Base-by-base conservation (phyloP, 2,888 invertebrate genomes). In the Chaetogeoica ovagalla region DNA sequence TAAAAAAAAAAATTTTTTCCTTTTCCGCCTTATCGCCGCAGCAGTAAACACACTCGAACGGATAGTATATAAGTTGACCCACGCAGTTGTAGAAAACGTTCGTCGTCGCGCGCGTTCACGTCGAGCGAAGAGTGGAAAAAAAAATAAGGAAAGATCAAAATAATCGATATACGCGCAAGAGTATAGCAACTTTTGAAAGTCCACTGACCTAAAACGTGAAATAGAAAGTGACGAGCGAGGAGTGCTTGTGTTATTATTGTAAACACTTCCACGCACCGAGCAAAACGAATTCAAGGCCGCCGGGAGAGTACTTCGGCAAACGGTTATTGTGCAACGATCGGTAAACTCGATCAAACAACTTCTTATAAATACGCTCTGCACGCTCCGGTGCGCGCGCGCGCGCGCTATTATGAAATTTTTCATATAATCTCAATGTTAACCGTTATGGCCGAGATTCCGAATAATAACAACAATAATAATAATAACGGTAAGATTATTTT, bases 301-400 rank as follows among this genome's bases (percentile, higher is more conserved):
- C 43, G 66, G 59, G 66, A 43, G 57, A 57, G 75, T 55, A 59
- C 43, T 59, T 43, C 7, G 43, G 8, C 66, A 15, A 43, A 21
- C 9, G 43, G 23, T 30, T 66, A 66, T 81, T 81, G 30, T 37
- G 70, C 6, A 72, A 79, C n/a, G 1, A 11, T 39, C n/a, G 60
- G 39, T 73, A 59, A 79, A 63, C 71, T 71, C 79, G 71, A 79
- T 63, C 71, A 30, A 39, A 65, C 79, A 57, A 57, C 70, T 76
- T 59, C 30, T 59, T 48, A 23, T 23, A 72, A 39, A 15, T 7
- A n/a, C 30, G 52, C 48, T 15, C 30, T 30, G 13, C 23, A 23
- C 43, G 57, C n/a, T 30, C 30, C 30, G 30, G 39, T n/a, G 11
- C 9, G 23, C 11, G 11, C 48, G 13, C 43, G 23, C 57, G 30